These are phyloP conservation scores for Cranoglanis bouderius DNA, from an alignment of 2,113 vertebrate genomes.

Conservation along the genomic window DNA sequence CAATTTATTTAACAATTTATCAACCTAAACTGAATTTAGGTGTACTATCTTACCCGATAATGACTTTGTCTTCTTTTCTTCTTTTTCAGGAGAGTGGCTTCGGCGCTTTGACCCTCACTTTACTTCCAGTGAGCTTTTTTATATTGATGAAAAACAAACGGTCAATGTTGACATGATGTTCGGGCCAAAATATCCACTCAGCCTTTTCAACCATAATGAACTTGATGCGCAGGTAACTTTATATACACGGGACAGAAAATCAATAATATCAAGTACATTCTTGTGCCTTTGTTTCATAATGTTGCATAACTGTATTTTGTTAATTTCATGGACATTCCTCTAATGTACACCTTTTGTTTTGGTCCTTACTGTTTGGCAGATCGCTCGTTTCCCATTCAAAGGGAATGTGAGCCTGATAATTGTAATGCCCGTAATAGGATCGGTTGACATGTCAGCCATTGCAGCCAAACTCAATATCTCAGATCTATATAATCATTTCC, in stretches of 20 bases:
- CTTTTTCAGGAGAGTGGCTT: conserved; percentile 84
- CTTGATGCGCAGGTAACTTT: conserved; percentile 81
- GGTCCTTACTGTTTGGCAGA: conserved; percentile 66
- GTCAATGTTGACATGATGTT: conserved; percentile 93
- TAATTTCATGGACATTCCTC: not conserved
- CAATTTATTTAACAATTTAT: not conserved
- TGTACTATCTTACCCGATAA: not conserved
- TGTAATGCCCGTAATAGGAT: conserved; percentile 77
- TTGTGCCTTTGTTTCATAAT: not conserved
- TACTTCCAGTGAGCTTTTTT: conserved; percentile 80
- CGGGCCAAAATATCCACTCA: conserved; percentile 80
- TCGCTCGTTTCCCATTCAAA: conserved; percentile 87
- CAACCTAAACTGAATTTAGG: not conserved
- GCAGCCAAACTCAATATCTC: conserved; percentile 76
- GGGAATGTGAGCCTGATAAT: conserved; percentile 85
- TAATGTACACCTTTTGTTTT: not conserved
- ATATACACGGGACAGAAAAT: too few species aligned
- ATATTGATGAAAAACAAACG: conserved; percentile 76
- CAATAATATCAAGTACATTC: not conserved
- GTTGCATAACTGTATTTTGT: not conserved
- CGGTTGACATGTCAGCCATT: conserved; percentile 74
- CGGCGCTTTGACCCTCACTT: conserved; percentile 83
- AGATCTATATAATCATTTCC: conserved; percentile 74
- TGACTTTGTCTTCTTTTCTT: conserved; percentile 1
- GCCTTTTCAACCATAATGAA: conserved; percentile 77